phyloP scores from a whole-genome alignment of 2,113 vertebrate genomes.

The Sylvietta virens region DNA sequence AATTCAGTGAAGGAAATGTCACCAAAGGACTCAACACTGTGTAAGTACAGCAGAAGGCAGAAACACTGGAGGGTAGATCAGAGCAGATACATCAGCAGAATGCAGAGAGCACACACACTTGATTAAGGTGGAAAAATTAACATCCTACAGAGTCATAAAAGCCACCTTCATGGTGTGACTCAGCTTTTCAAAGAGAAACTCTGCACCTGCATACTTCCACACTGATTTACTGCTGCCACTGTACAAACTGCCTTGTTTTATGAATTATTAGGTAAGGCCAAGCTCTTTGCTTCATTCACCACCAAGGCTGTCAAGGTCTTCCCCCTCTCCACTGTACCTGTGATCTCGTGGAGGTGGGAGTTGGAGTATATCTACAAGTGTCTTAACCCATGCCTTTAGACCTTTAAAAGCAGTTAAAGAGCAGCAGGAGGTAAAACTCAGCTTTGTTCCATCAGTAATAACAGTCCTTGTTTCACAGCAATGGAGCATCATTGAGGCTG shows the following conservation, averaged over 20 bases:
- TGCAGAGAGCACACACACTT: not conserved
- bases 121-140: not conserved
- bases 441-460: not conserved
- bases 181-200: not conserved
- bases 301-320: not conserved
- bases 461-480: not conserved
- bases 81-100: not conserved
- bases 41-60: not conserved
- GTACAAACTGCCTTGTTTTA: not conserved
- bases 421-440: not conserved
- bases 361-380: not conserved
- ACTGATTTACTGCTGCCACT: not conserved
- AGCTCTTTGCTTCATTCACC: not conserved
- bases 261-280: not conserved
- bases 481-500: not conserved
- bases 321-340: not conserved
- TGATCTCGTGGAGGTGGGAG: not conserved
- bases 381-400: not conserved
- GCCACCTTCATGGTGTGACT: not conserved
- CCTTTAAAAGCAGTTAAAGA: not conserved
- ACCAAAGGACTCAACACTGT: not conserved
- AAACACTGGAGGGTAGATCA: not conserved
- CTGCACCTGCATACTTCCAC: not conserved
- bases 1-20: not conserved
- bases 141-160: not conserved